Evolutionary conservation across 1,140 invertebrate species (phyloP).

Genomic region (Euwallacea similis): DNA sequence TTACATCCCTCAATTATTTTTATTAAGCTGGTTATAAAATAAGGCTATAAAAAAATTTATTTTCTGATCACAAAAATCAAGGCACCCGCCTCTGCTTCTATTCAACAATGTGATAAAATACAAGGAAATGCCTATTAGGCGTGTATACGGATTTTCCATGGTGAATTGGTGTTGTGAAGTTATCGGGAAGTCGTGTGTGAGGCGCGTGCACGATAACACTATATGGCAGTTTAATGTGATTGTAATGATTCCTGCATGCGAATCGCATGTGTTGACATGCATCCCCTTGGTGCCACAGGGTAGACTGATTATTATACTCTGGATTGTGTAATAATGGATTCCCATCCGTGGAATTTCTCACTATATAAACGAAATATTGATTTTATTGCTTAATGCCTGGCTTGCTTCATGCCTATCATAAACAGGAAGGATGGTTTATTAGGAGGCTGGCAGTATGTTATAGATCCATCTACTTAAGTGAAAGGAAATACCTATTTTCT

Average conservation of each 20-base stretch:
- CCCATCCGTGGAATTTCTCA: background rate
- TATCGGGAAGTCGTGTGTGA: constrained; percentile 35
- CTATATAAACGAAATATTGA: too few relatives aligned
- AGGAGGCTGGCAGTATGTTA: too few relatives aligned
- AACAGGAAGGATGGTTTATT: too few relatives aligned
- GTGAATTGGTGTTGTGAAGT: constrained; percentile 14
- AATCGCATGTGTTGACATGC: constrained; percentile 43
- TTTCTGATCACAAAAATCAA: constrained; percentile 3
- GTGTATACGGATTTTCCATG: constrained; percentile 26
- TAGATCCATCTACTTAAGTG: too few relatives aligned
- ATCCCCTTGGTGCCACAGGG: constrained; percentile 33
- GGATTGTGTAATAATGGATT: background rate
- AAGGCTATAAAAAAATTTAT: too few relatives aligned
- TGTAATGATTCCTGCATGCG: constrained; percentile 39
- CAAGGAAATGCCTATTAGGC: background rate
- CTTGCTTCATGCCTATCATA: too few relatives aligned
- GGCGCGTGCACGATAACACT: constrained; percentile 34
- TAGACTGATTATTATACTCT: background rate
- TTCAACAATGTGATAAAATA: constrained; percentile 7
- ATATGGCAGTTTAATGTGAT: constrained; percentile 41
- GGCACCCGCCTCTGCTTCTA: constrained; percentile 2
- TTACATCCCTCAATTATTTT: too few relatives aligned
- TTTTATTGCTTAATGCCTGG: too few relatives aligned
- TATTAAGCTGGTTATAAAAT: too few relatives aligned
- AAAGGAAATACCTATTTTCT: too few relatives aligned